phyloP scores from a whole-genome alignment of 2,113 vertebrate genomes.

The Recurvirostra avosetta region DNA sequence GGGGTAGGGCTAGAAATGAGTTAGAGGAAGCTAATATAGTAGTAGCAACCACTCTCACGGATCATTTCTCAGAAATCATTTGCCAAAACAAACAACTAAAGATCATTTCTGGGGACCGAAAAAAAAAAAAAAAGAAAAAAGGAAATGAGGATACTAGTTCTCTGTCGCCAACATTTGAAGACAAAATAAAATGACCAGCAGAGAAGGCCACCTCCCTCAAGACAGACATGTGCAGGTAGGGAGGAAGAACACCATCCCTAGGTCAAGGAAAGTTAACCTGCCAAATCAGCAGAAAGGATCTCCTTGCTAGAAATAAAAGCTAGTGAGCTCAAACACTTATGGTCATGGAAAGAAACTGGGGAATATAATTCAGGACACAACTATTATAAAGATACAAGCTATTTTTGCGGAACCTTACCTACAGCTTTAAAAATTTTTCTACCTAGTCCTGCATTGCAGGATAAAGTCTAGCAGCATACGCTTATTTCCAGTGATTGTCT shows the following conservation, averaged over 20 bases:
- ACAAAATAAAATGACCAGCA: not conserved
- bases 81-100: conserved; percentile 15
- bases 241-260: not conserved
- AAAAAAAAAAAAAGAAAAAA: not conserved
- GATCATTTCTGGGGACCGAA: not conserved
- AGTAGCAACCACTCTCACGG: not conserved
- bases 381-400: not conserved
- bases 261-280: not conserved
- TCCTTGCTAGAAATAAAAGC: not conserved
- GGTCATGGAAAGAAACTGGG: not conserved
- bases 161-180: not conserved
- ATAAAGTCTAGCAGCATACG: not conserved
- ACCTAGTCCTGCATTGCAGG: not conserved
- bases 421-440: not conserved
- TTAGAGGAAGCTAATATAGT: not conserved
- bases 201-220: conserved; percentile 6
- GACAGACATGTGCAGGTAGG: not conserved
- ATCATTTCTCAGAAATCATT: not conserved
- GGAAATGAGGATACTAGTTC: not conserved
- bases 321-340: not conserved
- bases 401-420: not conserved
- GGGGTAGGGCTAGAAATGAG: not conserved
- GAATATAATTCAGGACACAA: not conserved
- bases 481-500: not conserved
- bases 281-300: not conserved